Evolutionary conservation across 2,888 invertebrate species (phyloP).

Genomic region (Nudaria mundana): DNA sequence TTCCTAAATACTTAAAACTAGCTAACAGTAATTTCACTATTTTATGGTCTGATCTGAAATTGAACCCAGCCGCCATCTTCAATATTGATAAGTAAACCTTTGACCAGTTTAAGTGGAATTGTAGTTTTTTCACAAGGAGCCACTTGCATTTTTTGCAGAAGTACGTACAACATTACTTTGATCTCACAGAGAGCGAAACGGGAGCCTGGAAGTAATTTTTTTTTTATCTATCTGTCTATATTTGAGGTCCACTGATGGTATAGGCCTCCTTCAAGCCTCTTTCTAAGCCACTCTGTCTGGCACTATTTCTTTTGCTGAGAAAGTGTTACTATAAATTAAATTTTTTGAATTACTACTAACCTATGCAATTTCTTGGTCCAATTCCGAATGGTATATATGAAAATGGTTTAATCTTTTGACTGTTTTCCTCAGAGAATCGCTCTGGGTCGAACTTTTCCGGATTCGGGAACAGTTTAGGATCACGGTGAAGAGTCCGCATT

Average conservation of each 20-base stretch:
- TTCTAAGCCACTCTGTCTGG: too few relatives aligned
- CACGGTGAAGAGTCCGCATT: slow-evolving; percentile 15
- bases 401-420: slow-evolving; percentile 40
- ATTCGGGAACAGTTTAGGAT: slow-evolving; percentile 57
- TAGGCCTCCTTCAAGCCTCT: too few relatives aligned
- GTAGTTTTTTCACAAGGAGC: not conserved
- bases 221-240: too few relatives aligned
- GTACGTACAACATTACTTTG: not conserved
- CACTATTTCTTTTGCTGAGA: too few relatives aligned
- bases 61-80: not conserved
- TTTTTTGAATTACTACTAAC: slow-evolving; percentile 46
- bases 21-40: not conserved
- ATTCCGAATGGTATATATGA: slow-evolving; percentile 73
- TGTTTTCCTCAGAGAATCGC: slow-evolving; percentile 79
- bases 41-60: not conserved
- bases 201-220: not conserved
- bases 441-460: slow-evolving; percentile 79
- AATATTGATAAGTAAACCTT: not conserved
- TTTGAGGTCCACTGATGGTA: too few relatives aligned
- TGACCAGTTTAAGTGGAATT: not conserved
- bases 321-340: too few relatives aligned
- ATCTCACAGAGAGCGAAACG: not conserved
- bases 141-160: not conserved
- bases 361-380: slow-evolving; percentile 81
- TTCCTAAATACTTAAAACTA: too few relatives aligned